Base-by-base conservation (phyloP, 2,797 vertebrate species). In the Petrocephalus sullivani region DNA sequence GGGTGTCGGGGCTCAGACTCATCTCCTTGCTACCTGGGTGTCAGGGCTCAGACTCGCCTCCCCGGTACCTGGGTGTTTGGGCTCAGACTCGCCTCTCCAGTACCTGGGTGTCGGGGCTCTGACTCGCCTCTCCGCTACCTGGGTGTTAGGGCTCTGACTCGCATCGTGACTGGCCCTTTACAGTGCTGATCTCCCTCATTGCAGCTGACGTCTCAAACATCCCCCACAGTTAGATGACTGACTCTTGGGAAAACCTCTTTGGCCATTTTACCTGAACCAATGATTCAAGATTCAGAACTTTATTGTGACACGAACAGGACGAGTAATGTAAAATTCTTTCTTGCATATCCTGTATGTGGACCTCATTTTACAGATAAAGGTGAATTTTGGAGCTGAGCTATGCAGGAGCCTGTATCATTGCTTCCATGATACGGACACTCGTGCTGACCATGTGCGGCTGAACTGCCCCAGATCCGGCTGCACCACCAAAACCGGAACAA, bases 401-500 rank as follows among this genome's bases (percentile, higher is more conserved):
- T 16, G 64, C 14, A 8, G 4, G 28, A 37, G 28, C 14, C 12
- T 12, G 4, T 37, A 12, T 71, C 28, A 2, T 12, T 2, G 28
- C 64, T 16, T 71, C 28, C 3, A 3, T 71, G 64, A 0, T 1
- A 12, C 10, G 12, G 61, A 28, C 61, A 64, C 23, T 67, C 61
- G 33, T 10, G 23, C 23, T 33, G 28, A 14, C 64, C 12, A 4
- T 14, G 61, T 67, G 64, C 8, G 64, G 7, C 9, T 19, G 58
- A 81, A 1, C 61, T 71, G 14, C 7, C 14, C 6, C 9, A 58
- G 7, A 28, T 57, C 21, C 61, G 1, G n/a, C 8, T 19, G 41
- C 88, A 93, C 92, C 91, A 91, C 89, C 91, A 83, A 90, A 92
- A 93, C 90, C 92, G 91, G 92, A 93, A 92, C 91, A 89, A 92